A percentile compares a stretch with the other conserved stretches of the same genome.
phyloP scores from a whole-genome alignment of 2,888 invertebrate species.

The Tipula lateralis region DNA sequence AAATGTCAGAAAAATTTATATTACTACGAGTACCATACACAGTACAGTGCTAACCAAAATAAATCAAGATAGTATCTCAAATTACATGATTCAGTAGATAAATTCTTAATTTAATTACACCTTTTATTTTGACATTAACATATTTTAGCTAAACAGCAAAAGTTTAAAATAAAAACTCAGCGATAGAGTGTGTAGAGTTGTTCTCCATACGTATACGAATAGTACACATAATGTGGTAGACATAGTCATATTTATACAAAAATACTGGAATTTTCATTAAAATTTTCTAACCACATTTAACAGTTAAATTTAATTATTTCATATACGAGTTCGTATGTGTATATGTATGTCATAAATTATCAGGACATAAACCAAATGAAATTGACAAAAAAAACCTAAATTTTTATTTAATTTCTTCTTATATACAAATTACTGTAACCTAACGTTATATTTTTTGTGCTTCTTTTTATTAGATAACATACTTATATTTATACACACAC shows the following conservation, averaged over 20 bases:
- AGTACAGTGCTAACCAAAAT: too few species aligned
- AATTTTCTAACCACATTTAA: constrained; percentile 13
- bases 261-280: constrained; percentile 4
- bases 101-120: neutral
- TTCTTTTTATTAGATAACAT: neutral
- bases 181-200: neutral
- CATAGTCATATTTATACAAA: neutral
- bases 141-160: neutral
- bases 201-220: neutral
- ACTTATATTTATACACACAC: neutral
- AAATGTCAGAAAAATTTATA: too few species aligned
- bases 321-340: neutral
- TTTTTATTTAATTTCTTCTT: neutral
- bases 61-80: neutral
- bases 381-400: neutral
- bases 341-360: neutral
- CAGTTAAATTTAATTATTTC: constrained; percentile 19
- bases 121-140: neutral
- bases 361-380: constrained; percentile 11
- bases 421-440: neutral
- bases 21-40: too few species aligned
- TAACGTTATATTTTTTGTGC: neutral
- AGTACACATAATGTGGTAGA: neutral
- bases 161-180: neutral
- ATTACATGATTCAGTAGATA: neutral